These are phyloP conservation scores for Rafetus swinhoei DNA, from an alignment of 2,113 vertebrate genomes.

Conservation along the genomic window DNA sequence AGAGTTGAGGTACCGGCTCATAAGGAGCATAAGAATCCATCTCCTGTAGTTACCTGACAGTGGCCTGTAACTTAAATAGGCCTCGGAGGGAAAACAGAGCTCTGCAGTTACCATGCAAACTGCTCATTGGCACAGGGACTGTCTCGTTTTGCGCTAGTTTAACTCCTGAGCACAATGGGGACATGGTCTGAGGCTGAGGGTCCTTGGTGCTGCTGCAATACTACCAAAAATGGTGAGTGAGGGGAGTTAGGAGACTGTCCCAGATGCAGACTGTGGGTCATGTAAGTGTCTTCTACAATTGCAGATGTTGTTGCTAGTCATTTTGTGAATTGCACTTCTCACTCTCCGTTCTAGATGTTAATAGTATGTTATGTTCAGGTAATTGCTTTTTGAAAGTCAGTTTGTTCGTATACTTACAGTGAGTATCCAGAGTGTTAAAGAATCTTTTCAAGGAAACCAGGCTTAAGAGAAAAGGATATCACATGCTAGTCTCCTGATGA, in stretches of 20 bases:
- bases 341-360: background rate
- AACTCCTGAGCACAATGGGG: rapidly evolving
- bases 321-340: background rate
- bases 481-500: background rate
- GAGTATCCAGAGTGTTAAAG: background rate
- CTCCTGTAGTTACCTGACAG: background rate
- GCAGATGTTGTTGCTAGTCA: background rate
- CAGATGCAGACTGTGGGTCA: background rate
- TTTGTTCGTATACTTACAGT: background rate
- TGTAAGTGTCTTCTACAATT: background rate
- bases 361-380: background rate
- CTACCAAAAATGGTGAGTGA: background rate
- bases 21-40: background rate
- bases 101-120: background rate
- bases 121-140: background rate
- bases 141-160: rapidly evolving
- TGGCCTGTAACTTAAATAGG: background rate
- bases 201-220: background rate
- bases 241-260: rapidly evolving
- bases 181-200: background rate
- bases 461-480: background rate
- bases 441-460: background rate
- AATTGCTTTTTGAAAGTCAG: background rate
- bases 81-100: background rate
- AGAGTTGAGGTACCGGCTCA: background rate